Percentiles rank a stretch among this genome's conserved stretches.
These are phyloP conservation scores for Calypte anna DNA, from an alignment of 2,113 vertebrate species.

Conservation along the genomic window DNA sequence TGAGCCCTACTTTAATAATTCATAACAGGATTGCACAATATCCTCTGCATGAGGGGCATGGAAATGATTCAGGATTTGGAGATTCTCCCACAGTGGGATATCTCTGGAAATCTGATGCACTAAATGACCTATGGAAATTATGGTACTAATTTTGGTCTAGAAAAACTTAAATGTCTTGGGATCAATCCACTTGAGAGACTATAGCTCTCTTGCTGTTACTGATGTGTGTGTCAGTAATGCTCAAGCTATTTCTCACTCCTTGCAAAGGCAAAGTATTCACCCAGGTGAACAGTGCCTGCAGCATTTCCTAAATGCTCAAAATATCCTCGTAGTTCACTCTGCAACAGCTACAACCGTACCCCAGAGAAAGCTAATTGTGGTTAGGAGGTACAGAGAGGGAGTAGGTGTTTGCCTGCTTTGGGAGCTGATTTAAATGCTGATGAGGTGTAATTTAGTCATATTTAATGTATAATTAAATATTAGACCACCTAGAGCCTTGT, in stretches of 20 bases:
- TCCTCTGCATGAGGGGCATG: not conserved
- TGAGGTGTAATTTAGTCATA: not conserved
- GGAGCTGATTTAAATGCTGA: not conserved
- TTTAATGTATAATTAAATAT: constrained; percentile 20
- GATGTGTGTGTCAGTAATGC: not conserved
- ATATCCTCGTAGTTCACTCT: not conserved
- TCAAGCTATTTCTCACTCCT: not conserved
- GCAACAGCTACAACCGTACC: not conserved
- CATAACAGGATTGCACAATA: not conserved
- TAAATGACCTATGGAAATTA: not conserved
- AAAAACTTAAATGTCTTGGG: not conserved
- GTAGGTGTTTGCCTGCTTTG: not conserved
- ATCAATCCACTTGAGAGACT: not conserved
- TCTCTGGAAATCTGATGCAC: not conserved
- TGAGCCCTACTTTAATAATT: not conserved
- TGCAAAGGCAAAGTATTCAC: not conserved
- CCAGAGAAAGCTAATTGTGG: not conserved
- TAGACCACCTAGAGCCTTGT: not conserved
- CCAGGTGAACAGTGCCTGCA: not conserved
- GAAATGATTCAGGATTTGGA: not conserved
- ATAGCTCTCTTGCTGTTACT: rapidly evolving
- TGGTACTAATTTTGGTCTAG: not conserved
- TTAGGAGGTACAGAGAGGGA: not conserved
- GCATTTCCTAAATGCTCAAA: not conserved
- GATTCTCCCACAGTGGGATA: not conserved